These are phyloP conservation scores for Rhinichthys osculus DNA, from an alignment of 2,797 vertebrate genomes.

Conservation along the genomic window DNA sequence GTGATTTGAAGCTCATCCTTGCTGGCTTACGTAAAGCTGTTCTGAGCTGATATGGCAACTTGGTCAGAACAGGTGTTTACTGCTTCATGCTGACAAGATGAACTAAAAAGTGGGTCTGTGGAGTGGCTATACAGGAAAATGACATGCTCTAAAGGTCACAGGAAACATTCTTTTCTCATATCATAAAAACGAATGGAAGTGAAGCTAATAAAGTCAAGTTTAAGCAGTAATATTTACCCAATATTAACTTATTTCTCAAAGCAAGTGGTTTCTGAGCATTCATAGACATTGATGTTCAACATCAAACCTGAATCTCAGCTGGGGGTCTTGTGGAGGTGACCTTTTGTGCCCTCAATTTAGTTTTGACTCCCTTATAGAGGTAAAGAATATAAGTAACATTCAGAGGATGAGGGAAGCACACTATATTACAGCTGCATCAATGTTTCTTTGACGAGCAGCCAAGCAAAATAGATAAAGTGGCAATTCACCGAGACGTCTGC, in stretches of 20 bases:
- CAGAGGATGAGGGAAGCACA: conserved; percentile 42
- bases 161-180: neutral
- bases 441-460: conserved; percentile 31
- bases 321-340: neutral
- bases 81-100: conserved; percentile 66
- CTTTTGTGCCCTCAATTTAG: conserved; percentile 1
- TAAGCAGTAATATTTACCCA: neutral
- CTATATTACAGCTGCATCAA: conserved; percentile 25
- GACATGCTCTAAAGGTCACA: neutral
- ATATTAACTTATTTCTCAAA: neutral
- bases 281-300: neutral
- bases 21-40: conserved; percentile 80
- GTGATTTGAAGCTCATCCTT: conserved; percentile 90
- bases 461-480: conserved; percentile 49
- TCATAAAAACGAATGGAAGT: neutral
- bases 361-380: conserved; percentile 27
- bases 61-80: conserved; percentile 74
- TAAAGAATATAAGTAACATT: conserved; percentile 15
- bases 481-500: conserved; percentile 28
- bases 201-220: neutral
- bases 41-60: conserved; percentile 73
- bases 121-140: neutral
- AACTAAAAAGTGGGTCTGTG: conserved; percentile 13
- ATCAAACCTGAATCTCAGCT: neutral
- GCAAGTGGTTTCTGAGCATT: neutral